Evolutionary conservation across 2,888 invertebrate species (phyloP).

Genomic region (Andricus quercusramuli): DNA sequence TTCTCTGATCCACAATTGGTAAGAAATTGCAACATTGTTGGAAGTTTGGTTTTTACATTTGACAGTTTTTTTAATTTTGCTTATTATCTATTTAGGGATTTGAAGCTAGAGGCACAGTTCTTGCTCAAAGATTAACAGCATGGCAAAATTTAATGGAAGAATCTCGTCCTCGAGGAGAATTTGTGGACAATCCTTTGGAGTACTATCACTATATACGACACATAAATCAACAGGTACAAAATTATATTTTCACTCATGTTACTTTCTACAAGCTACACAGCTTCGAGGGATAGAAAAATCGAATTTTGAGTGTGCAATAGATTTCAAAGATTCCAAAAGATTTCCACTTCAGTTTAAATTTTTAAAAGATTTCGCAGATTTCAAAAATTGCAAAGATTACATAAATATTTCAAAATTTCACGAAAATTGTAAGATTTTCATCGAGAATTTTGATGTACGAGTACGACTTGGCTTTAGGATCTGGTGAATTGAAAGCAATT

Average conservation of each 20-base stretch:
- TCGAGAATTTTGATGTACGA: too few species aligned
- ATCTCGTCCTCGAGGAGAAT: constrained; percentile 84
- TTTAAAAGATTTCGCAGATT: too few species aligned
- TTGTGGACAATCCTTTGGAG: constrained; percentile 85
- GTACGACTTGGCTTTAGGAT: too few species aligned
- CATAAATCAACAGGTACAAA: constrained; percentile 60
- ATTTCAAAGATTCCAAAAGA: too few species aligned
- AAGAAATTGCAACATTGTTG: constrained; percentile 67
- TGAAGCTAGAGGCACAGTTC: constrained; percentile 92
- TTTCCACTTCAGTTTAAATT: too few species aligned
- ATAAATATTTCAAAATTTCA: too few species aligned
- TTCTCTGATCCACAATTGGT: constrained; percentile 93
- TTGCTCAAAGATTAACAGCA: constrained; percentile 89
- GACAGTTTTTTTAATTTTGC: neutral
- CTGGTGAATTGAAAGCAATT: too few species aligned
- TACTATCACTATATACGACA: constrained; percentile 70
- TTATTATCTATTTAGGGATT: constrained; percentile 84
- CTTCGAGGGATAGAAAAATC: too few species aligned
- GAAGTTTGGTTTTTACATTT: neutral
- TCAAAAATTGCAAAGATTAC: too few species aligned
- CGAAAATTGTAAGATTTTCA: too few species aligned
- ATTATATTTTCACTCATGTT: neutral
- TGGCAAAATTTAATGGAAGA: constrained; percentile 92
- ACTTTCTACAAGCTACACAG: too few species aligned
- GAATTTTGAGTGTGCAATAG: too few species aligned